These are phyloP conservation scores for Epizoanthus illoricatus DNA, from an alignment of 92 coral and sea anemone genomes.

Conservation along the genomic window DNA sequence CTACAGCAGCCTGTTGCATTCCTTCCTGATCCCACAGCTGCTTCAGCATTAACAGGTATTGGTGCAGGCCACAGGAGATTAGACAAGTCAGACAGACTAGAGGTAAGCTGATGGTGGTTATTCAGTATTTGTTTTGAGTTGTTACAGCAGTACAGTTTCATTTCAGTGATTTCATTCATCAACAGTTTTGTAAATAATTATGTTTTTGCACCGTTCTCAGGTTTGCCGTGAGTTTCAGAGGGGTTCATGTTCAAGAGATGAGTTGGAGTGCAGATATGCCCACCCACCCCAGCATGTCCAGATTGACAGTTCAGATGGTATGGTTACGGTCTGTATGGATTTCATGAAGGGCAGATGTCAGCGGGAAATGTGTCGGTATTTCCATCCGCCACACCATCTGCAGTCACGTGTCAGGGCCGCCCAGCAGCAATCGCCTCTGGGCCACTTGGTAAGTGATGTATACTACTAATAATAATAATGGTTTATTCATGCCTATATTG, in stretches of 20 bases:
- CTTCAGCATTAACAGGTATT: conserved; percentile 20
- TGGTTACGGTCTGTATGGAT: conserved; percentile 99
- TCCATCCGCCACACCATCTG: conserved; percentile 93
- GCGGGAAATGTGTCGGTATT: conserved; percentile 92
- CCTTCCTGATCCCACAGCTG: conserved; percentile 71
- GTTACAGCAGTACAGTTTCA: too few species aligned
- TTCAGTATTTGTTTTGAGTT: too few species aligned
- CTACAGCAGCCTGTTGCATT: conserved; percentile 85
- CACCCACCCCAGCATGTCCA: conserved; percentile 88
- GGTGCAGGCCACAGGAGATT: conserved; percentile 58
- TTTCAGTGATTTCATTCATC: too few species aligned
- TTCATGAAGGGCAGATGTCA: conserved; percentile 94
- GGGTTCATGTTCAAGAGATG: conserved; percentile 88
- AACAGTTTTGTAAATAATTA: too few species aligned
- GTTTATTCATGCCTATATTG: too few species aligned
- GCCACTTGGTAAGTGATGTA: conserved; percentile 45
- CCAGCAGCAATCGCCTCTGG: conserved; percentile 64
- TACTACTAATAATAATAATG: too few species aligned
- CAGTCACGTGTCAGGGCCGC: conserved; percentile 95
- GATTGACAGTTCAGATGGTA: conserved; percentile 84
- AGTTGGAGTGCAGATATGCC: conserved; percentile 85
- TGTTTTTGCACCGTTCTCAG: conserved; percentile 38
- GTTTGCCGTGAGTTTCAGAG: conserved; percentile 92
- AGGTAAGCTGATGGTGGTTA: conserved; percentile 46
- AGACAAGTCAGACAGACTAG: conserved; percentile 87